phyloP scores from a whole-genome alignment of 2,113 vertebrate genomes.

The Lepisosteus oculatus region DNA sequence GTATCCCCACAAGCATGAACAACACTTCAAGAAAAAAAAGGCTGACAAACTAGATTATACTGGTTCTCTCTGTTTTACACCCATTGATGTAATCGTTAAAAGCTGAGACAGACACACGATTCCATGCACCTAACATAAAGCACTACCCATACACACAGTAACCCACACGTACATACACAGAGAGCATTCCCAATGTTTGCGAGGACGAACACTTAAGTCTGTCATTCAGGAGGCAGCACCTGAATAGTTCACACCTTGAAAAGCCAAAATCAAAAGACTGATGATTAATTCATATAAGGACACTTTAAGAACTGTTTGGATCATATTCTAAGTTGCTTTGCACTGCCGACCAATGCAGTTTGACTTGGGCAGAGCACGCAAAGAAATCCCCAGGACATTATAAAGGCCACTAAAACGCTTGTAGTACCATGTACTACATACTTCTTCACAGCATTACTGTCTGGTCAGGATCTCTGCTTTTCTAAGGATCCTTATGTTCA shows the following conservation, averaged over 20 bases:
- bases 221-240: neutral
- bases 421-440: neutral
- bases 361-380: constrained; percentile 16
- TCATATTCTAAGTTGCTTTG: constrained; percentile 21
- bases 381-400: constrained; percentile 2
- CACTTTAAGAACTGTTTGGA: constrained; percentile 67
- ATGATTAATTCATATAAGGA: constrained; percentile 60
- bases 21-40: constrained; percentile 10
- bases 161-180: constrained; percentile 33
- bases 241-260: constrained; percentile 1
- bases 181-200: constrained; percentile 9
- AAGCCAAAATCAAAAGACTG: constrained; percentile 21
- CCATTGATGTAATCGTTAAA: constrained; percentile 30
- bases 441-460: neutral
- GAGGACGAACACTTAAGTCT: neutral
- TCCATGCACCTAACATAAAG: constrained; percentile 28
- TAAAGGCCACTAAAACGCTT: constrained; percentile 28
- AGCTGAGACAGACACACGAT: constrained; percentile 34
- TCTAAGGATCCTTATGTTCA: neutral
- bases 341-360: constrained; percentile 1
- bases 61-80: constrained; percentile 50
- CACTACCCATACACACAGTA: constrained; percentile 18
- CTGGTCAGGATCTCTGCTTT: neutral
- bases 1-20: constrained; percentile 30
- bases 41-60: constrained; percentile 22